Conservation (phyloP, 2,888 invertebrate genomes). For the Chydorus sphaericus region DNA sequence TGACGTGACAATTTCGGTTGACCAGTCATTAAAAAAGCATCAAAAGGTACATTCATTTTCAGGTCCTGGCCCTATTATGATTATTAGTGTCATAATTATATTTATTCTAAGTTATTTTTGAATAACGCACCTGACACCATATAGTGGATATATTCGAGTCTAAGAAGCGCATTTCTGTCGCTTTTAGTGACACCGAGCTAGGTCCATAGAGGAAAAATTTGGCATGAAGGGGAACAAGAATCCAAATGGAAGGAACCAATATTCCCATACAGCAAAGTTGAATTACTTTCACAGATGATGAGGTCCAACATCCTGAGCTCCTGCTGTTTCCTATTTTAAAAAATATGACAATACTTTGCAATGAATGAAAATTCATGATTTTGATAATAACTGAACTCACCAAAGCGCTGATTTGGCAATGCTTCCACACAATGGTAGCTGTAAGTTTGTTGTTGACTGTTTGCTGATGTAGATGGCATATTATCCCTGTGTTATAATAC, state of each 20-base stretch:
- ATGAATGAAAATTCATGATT: not conserved
- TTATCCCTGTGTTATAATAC: too few relatives aligned
- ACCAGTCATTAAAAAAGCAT: constrained; percentile 52
- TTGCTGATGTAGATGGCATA: not conserved
- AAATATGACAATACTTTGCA: not conserved
- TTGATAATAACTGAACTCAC: not conserved
- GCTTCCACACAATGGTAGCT: not conserved
- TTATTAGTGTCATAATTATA: constrained; percentile 1
- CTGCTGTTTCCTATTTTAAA: not conserved
- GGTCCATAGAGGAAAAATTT: constrained; percentile 46
- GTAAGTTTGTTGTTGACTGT: constrained; percentile 1
- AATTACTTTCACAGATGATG: not conserved
- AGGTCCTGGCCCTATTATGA: constrained; percentile 45
- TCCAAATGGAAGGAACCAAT: constrained; percentile 45
- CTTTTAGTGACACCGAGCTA: constrained; percentile 53
- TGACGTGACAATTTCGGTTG: constrained; percentile 42
- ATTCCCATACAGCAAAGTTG: constrained; percentile 35
- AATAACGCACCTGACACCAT: constrained; percentile 54
- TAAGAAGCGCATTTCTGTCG: constrained; percentile 58
- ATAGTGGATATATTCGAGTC: constrained; percentile 58
- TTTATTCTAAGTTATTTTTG: not conserved
- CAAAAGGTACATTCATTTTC: constrained; percentile 54
- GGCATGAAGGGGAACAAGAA: constrained; percentile 51
- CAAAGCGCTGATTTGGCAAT: not conserved
- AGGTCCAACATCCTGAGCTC: not conserved